Evolutionary conservation across 2,888 invertebrate genomes (phyloP).

Genomic region (Drosophila mimica): DNA sequence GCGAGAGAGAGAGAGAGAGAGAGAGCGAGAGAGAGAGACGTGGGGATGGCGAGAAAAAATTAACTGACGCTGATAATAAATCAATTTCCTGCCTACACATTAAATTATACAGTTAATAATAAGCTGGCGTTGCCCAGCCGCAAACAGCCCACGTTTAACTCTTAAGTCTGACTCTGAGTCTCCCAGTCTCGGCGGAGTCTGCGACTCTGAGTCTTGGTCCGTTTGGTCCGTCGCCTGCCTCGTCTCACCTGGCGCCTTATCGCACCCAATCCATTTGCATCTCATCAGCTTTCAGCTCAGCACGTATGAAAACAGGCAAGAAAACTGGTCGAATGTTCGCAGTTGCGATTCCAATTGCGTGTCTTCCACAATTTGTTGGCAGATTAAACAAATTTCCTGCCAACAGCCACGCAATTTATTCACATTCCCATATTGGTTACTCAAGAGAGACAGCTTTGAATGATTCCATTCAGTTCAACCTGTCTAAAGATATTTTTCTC

Average conservation of each 20-base stretch:
- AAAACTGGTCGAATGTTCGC: conserved; percentile 51
- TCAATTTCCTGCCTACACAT: conserved; percentile 80
- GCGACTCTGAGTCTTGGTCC: not conserved
- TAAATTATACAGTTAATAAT: conserved; percentile 79
- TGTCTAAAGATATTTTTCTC: not conserved
- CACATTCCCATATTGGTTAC: conserved; percentile 30
- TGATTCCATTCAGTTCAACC: conserved; percentile 27
- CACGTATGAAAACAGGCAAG: conserved; percentile 21
- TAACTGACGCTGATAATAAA: conserved; percentile 79
- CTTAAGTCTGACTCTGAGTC: conserved; percentile 26
- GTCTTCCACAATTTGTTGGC: conserved; percentile 77
- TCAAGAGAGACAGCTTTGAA: conserved; percentile 16
- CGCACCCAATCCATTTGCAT: conserved; percentile 79
- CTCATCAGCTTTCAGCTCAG: conserved; percentile 72
- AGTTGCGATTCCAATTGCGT: conserved; percentile 68
- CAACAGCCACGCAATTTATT: conserved; percentile 78
- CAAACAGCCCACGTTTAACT: conserved; percentile 73
- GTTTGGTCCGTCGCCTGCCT: conserved; percentile 10
- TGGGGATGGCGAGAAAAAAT: conserved; percentile 50
- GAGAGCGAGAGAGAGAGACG: not conserved
- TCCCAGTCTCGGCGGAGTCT: not conserved
- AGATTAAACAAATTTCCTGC: conserved; percentile 82
- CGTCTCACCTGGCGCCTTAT: conserved; percentile 62
- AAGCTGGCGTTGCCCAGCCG: conserved; percentile 66
- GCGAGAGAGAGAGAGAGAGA: not conserved